phyloP scores from a whole-genome alignment of 2,888 invertebrate species.

The Tanytarsus gracilentus region DNA sequence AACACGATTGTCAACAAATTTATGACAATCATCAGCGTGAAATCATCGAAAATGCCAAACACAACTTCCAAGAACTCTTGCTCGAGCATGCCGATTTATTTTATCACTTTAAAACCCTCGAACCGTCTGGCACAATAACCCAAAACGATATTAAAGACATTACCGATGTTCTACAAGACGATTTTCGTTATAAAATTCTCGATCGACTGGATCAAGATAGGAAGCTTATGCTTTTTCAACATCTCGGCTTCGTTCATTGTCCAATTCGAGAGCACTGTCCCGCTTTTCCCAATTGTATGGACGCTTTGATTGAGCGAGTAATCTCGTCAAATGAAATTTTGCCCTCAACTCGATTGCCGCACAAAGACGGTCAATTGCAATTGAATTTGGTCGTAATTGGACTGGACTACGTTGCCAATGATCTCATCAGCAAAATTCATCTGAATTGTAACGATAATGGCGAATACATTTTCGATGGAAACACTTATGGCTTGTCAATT shows the following conservation, averaged over 20 bases:
- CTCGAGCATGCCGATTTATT: constrained; percentile 89
- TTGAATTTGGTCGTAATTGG: constrained; percentile 84
- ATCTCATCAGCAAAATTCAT: constrained; percentile 75
- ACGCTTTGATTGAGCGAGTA: constrained; percentile 63
- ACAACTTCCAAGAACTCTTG: constrained; percentile 84
- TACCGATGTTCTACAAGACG: constrained; percentile 82
- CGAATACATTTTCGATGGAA: constrained; percentile 70
- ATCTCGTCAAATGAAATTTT: constrained; percentile 50
- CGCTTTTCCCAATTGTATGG: constrained; percentile 74
- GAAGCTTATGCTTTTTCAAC: constrained; percentile 88
- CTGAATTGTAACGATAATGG: constrained; percentile 77
- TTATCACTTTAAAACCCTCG: constrained; percentile 84
- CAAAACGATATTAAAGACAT: constrained; percentile 92
- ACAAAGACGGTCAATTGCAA: constrained; percentile 27
- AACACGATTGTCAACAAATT: constrained; percentile 82
- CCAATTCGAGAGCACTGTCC: constrained; percentile 92
- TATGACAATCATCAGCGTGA: constrained; percentile 90
- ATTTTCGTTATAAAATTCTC: constrained; percentile 81
- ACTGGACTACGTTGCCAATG: constrained; percentile 74
- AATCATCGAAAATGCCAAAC: constrained; percentile 79
- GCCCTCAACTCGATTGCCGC: constrained; percentile 33
- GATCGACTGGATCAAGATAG: constrained; percentile 91
- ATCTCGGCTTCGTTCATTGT: constrained; percentile 90
- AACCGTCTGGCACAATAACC: constrained; percentile 81
- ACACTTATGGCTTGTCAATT: constrained; percentile 73